Base-by-base conservation (phyloP, 2,113 vertebrate genomes). In the Artemisiospiza belli region DNA sequence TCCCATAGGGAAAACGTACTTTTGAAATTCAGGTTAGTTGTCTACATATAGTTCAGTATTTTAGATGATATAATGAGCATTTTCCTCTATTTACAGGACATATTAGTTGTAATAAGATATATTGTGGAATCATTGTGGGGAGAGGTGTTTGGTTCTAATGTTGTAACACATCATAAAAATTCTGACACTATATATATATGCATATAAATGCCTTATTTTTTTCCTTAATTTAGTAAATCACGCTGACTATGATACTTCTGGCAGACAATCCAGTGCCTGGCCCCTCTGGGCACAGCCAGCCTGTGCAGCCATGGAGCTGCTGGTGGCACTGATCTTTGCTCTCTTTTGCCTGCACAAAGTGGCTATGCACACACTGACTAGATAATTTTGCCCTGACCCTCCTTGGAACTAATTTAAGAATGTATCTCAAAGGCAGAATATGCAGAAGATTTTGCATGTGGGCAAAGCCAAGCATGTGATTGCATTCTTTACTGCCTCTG, bases 301-400 rank as follows among this genome's bases (percentile, higher is more conserved):
- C 11, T n/a, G 12, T 52, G 33, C 28, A 35, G 28, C 30, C 1
- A 0, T 12, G 24, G 31, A 22, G 46, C 28, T 27, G 7, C 21
- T 87, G 46, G 22, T 85, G 52, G 17, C 25, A 14, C 22, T 58
- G 25, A 14, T 72, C 44, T 57, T 55, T 63, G 5, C 43, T 39
- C 15, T 17, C 27, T 8, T 44, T 51, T 57, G 19, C 52, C 33
- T 19, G 13, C 15, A 31, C 43, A 27, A 59, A 63, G 30, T 13
- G 27, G 41, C 46, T 20, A 2, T 0, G 1, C 12, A 9, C 13
- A 14, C 28, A 51, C 15, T 4, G 1, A 25, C 23, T 24, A 31
- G 33, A 7, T 12, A 67, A 25, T 24, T 59, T 74, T 84, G 21
- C 23, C n/a, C 47, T 81, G 46, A 37, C 33, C 67, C 28, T 85